Evolutionary conservation across 2,888 invertebrate genomes (phyloP).

Genomic region (Agriopis leucophaearia): DNA sequence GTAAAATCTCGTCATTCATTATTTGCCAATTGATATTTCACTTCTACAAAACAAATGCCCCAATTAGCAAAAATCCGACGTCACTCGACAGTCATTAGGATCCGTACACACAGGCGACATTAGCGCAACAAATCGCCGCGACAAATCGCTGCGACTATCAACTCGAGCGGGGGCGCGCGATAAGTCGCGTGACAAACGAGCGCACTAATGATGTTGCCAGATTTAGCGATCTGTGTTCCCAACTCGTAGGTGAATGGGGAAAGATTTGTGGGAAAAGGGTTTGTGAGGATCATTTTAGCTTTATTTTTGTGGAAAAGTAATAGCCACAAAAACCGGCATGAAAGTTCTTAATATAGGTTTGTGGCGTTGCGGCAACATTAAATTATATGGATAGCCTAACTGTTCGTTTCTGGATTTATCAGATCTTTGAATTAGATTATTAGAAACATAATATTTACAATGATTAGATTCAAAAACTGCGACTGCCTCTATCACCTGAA

Average conservation of each 20-base stretch:
- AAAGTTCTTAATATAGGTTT: not conserved
- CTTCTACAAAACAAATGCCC: conserved; percentile 34
- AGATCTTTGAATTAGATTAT: too few species aligned
- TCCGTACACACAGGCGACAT: conserved; percentile 50
- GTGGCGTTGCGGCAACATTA: too few species aligned
- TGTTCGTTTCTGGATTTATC: too few species aligned
- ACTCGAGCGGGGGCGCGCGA: conserved; percentile 61
- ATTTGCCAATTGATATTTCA: conserved; percentile 29
- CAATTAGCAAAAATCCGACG: conserved; percentile 39
- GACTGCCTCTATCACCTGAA: too few species aligned
- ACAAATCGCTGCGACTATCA: conserved; percentile 60
- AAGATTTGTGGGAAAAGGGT: conserved; percentile 34
- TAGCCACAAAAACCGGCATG: not conserved
- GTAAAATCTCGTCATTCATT: conserved; percentile 23
- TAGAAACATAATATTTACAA: too few species aligned
- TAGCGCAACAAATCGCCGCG: conserved; percentile 48
- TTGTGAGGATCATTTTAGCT: conserved; percentile 15
- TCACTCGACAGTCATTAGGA: conserved; percentile 49
- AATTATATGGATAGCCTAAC: too few species aligned
- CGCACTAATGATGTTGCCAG: conserved; percentile 65
- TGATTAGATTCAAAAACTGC: too few species aligned
- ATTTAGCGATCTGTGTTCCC: conserved; percentile 45
- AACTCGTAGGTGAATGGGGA: conserved; percentile 23
- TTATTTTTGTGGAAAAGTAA: conserved; percentile 12
- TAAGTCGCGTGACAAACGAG: conserved; percentile 72